Conservation (phyloP, 2,888 invertebrate genomes). For the Lithophane socia region DNA sequence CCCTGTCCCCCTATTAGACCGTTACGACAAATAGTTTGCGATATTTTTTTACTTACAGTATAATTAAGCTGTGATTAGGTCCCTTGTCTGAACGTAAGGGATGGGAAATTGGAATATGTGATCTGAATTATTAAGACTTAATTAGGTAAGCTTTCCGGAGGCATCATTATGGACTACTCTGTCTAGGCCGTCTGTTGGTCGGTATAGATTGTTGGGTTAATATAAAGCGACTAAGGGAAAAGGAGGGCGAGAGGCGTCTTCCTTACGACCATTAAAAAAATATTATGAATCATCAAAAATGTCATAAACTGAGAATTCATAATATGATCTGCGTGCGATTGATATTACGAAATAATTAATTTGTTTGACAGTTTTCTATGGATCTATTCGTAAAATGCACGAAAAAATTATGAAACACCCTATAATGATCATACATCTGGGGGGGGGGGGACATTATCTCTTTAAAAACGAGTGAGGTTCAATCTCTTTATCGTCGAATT, state of each 20-base stretch:
- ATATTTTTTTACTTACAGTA: slow-evolving; percentile 55
- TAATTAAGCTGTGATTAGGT: slow-evolving; percentile 59
- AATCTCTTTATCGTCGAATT: background rate
- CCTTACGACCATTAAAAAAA: background rate
- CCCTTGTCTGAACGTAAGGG: slow-evolving; percentile 41
- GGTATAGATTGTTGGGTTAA: background rate
- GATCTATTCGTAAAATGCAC: too few species aligned
- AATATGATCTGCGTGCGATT: too few species aligned
- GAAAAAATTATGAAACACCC: too few species aligned
- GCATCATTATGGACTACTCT: slow-evolving; percentile 2
- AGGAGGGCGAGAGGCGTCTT: background rate
- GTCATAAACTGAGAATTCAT: too few species aligned
- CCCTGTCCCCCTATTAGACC: slow-evolving; percentile 28
- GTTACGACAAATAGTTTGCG: slow-evolving; percentile 40
- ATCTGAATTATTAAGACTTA: slow-evolving; percentile 39
- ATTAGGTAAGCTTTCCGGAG: slow-evolving; percentile 28
- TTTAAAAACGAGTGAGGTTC: too few species aligned
- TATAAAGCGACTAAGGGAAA: background rate
- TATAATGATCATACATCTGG: background rate
- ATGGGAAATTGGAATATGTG: slow-evolving; percentile 55
- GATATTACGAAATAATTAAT: too few species aligned
- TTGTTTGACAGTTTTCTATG: too few species aligned
- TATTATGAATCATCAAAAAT: too few species aligned
- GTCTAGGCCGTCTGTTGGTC: background rate
- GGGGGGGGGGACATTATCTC: too few species aligned